phyloP scores from a whole-genome alignment of 2,888 invertebrate species.

The Cephus spinipes region DNA sequence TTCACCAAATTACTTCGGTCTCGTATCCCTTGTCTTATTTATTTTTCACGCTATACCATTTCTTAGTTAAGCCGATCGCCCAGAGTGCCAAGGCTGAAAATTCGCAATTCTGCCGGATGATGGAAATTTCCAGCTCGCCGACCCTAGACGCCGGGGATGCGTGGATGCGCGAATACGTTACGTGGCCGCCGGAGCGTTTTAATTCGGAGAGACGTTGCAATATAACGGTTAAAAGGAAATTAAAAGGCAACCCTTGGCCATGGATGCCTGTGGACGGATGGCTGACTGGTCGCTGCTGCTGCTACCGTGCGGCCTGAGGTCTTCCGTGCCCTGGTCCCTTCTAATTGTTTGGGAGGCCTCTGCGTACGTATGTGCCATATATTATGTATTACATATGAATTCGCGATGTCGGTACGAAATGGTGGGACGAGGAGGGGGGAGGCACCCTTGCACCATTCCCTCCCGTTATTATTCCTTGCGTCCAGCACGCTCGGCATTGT shows the following conservation, averaged over 20 bases:
- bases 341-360: constrained; percentile 61
- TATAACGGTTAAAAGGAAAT: constrained; percentile 58
- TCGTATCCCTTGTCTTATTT: too few relatives aligned
- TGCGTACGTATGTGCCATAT: constrained; percentile 22
- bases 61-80: background rate
- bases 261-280: constrained; percentile 19
- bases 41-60: background rate
- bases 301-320: background rate
- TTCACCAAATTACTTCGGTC: background rate
- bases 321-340: constrained; percentile 34
- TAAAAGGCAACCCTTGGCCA: constrained; percentile 49
- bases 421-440: background rate
- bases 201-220: constrained; percentile 55
- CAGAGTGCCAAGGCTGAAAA: background rate
- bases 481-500: constrained; percentile 47
- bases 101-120: background rate
- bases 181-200: constrained; percentile 44
- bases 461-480: constrained; percentile 6
- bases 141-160: background rate
- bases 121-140: background rate
- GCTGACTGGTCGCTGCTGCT: constrained; percentile 27
- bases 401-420: constrained; percentile 28
- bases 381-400: constrained; percentile 33
- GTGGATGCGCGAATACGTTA: constrained; percentile 20
- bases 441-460: background rate